These are phyloP conservation scores for Geopemphigus sp. DNA, from an alignment of 1,140 invertebrate species.

Conservation along the genomic window DNA sequence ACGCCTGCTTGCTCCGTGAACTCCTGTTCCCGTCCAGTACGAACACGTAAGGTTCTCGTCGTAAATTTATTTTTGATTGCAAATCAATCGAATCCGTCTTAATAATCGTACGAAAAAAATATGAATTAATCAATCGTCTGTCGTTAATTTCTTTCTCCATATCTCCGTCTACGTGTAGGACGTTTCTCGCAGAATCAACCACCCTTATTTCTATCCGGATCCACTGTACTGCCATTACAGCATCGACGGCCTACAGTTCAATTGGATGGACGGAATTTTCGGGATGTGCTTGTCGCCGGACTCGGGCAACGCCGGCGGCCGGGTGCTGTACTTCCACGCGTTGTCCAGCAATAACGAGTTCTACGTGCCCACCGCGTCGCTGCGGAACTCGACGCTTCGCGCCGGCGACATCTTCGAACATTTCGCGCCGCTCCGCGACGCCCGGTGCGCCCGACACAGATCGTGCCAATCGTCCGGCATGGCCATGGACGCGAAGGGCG, in stretches of 20 bases:
- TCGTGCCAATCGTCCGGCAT: conserved; percentile 70
- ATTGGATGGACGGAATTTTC: conserved; percentile 80
- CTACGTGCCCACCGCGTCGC: conserved; percentile 64
- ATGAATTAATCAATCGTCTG: no score
- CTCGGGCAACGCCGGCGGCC: conserved; percentile 56
- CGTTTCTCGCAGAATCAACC: conserved; percentile 69
- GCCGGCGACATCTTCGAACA: conserved; percentile 59
- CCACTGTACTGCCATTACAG: conserved; percentile 68
- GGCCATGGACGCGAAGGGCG: conserved; percentile 66
- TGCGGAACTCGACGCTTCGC: conserved; percentile 61
- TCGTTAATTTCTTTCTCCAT: no score
- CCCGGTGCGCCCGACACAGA: conserved; percentile 56
- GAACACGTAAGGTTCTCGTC: no score
- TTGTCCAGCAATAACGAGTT: conserved; percentile 77
- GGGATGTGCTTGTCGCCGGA: conserved; percentile 67
- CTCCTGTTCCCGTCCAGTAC: no score
- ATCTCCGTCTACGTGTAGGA: conserved; percentile 55
- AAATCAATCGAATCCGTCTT: no score
- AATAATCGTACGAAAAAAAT: no score
- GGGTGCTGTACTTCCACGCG: conserved; percentile 72
- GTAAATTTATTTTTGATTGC: no score
- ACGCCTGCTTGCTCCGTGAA: no score
- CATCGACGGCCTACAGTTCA: conserved; percentile 70
- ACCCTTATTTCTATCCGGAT: conserved; percentile 75
- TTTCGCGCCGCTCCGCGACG: conserved; percentile 63